Evolutionary conservation across 2,888 invertebrate species (phyloP), one percentile per base, ranked within the genome.

Genomic region (Embidobia sp.): DNA sequence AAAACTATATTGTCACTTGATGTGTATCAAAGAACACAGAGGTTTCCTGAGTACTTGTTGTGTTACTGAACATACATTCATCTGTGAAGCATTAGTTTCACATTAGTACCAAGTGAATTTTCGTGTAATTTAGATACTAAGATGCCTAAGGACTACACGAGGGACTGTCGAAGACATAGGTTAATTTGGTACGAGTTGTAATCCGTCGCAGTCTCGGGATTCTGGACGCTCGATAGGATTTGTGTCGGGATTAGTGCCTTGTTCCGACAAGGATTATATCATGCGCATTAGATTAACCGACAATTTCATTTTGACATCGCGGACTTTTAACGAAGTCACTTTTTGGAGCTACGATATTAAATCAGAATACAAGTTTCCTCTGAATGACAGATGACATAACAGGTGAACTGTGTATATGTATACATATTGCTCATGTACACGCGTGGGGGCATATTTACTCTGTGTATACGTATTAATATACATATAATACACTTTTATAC

Each of bases 261-360:
- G 87, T 87, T 87, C 83, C 86, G 84, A 83, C 85, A 82, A 84
- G 87, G 89, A 89, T 89, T 89, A 89, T 89, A 88, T 87, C 85
- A 86, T 87, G 85, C 85, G 86, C 84, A 84, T 87, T 86, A 85
- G 85, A 88, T 87, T 86, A 86, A 87, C 87, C 85, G 83, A 82
- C 80, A 59, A 78, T 67, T 82, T 80, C 81, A 78, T 82, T 81
- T 74, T 75, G 73, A 70, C 53, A 51, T 51, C 72, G 74, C 78
- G 69, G 81, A 85, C 81, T 84, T 86, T 85, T 85, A 85, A 86
- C 84, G 84, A 85, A 85, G 82, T 82, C 80, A 77, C 79, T 67
- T 69, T 63, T 55, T 51, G 35, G 33, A 42, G 15, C n/a, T 31
- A 31, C 61, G 33, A 42, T 51, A 46, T 67, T 74, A 74, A 74